phyloP scores from a whole-genome alignment of 2,888 invertebrate genomes.

The Oscheius sp. region DNA sequence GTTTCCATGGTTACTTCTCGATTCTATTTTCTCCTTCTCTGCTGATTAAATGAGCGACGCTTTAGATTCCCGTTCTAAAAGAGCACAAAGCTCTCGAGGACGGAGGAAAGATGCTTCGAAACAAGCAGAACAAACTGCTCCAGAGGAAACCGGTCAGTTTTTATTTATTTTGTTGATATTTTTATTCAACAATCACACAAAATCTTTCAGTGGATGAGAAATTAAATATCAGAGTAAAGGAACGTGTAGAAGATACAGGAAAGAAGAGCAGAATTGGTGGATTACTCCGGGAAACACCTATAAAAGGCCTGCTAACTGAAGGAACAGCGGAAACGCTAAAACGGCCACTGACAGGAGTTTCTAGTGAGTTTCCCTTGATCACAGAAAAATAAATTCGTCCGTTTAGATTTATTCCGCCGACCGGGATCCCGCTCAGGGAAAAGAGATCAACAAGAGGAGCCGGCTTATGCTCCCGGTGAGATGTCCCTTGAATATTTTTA shows the following conservation, averaged over 20 bases:
- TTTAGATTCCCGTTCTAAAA: slow-evolving; percentile 17
- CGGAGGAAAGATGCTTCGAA: slow-evolving; percentile 14
- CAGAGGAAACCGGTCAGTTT: slow-evolving; percentile 6
- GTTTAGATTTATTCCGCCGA: slow-evolving; percentile 52
- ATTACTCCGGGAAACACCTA: slow-evolving; percentile 42
- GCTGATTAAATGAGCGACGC: slow-evolving; percentile 15
- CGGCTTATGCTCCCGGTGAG: neutral
- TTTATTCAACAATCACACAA: neutral
- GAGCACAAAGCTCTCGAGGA: slow-evolving; percentile 23
- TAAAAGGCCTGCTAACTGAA: slow-evolving; percentile 41
- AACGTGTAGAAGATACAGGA: slow-evolving; percentile 41
- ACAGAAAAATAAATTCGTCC: slow-evolving; percentile 1
- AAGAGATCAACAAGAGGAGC: slow-evolving; percentile 38
- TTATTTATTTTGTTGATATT: too few species aligned
- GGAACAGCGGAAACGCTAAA: slow-evolving; percentile 58
- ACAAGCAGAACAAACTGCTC: neutral
- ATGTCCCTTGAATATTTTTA: neutral
- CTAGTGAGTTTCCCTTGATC: neutral
- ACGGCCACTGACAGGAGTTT: slow-evolving; percentile 62
- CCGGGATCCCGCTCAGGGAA: slow-evolving; percentile 50
- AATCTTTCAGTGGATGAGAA: slow-evolving; percentile 41
- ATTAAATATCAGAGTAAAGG: slow-evolving; percentile 57
- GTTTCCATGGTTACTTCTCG: slow-evolving; percentile 17
- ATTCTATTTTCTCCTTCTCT: neutral
- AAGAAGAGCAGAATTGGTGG: slow-evolving; percentile 46